A percentile compares a stretch with the other conserved stretches of the same genome.
phyloP scores from a whole-genome alignment of 1,140 invertebrate species.

The Hylaeus volcanicus region DNA sequence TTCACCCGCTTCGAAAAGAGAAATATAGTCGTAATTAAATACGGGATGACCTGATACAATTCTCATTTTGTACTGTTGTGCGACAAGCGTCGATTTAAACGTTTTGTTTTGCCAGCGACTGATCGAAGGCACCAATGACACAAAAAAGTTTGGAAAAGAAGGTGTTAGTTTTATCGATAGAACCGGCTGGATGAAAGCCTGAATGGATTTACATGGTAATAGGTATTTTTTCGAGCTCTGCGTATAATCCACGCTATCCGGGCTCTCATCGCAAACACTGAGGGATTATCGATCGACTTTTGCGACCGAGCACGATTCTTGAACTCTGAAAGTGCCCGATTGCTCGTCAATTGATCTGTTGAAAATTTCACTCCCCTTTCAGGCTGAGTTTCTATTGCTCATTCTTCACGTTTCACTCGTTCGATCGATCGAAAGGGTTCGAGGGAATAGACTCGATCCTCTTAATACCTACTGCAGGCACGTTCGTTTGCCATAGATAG shows the following conservation, averaged over 20 bases:
- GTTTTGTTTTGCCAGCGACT: too few relatives aligned
- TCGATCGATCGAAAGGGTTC: background rate
- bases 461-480: background rate
- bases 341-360: background rate
- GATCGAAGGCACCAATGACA: too few relatives aligned
- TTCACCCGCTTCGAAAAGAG: too few relatives aligned
- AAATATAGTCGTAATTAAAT: too few relatives aligned
- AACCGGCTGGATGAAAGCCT: background rate
- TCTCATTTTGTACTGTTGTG: background rate
- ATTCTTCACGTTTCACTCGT: background rate
- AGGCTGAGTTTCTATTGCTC: background rate
- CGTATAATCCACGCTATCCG: background rate
- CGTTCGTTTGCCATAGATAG: background rate
- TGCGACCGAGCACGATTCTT: background rate
- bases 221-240: background rate
- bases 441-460: background rate
- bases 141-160: background rate
- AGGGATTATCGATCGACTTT: constrained; percentile 5
- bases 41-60: too few relatives aligned
- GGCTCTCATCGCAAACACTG: constrained; percentile 12
- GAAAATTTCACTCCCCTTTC: background rate
- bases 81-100: too few relatives aligned
- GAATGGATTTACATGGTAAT: constrained; percentile 40
- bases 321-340: background rate
- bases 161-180: background rate